These are phyloP conservation scores for Trachymyrmex septentrionalis DNA, from an alignment of 1,140 invertebrate genomes.

Conservation along the genomic window DNA sequence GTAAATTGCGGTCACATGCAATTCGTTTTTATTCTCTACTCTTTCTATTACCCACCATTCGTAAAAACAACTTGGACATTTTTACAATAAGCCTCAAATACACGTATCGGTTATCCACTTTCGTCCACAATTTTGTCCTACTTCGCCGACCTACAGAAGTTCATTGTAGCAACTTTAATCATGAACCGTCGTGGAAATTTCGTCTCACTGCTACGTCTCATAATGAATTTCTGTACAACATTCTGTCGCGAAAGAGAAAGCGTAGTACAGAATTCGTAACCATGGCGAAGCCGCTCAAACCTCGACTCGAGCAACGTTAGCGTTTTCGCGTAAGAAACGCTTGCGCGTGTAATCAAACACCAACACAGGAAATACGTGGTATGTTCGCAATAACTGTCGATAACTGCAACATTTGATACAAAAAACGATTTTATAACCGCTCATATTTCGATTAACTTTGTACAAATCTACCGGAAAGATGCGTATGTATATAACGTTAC, in stretches of 20 bases:
- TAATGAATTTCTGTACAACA: constrained; percentile 50
- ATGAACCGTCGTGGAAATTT: constrained; percentile 40
- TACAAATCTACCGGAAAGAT: constrained; percentile 29
- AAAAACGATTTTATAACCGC: constrained; percentile 39
- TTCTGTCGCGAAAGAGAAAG: constrained; percentile 59
- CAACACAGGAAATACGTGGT: constrained; percentile 26
- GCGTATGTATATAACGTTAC: constrained; percentile 2
- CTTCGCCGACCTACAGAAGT: constrained; percentile 42
- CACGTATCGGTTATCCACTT: constrained; percentile 27
- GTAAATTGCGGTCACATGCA: constrained; percentile 5
- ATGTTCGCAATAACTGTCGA: constrained; percentile 34
- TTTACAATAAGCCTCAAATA: constrained; percentile 32
- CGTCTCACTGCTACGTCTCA: background rate
- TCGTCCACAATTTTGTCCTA: constrained; percentile 41
- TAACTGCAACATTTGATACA: constrained; percentile 35
- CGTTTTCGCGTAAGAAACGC: constrained; percentile 69
- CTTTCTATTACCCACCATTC: background rate
- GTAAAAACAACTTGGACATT: background rate
- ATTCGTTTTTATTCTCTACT: background rate
- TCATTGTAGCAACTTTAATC: constrained; percentile 62
- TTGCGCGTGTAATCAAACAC: constrained; percentile 64
- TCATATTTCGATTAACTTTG: constrained; percentile 36
- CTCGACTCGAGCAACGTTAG: constrained; percentile 65
- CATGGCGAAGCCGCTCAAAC: constrained; percentile 44
- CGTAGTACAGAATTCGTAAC: constrained; percentile 46